Conservation (phyloP, 2,888 invertebrate genomes). For the Limnephilus auricula region DNA sequence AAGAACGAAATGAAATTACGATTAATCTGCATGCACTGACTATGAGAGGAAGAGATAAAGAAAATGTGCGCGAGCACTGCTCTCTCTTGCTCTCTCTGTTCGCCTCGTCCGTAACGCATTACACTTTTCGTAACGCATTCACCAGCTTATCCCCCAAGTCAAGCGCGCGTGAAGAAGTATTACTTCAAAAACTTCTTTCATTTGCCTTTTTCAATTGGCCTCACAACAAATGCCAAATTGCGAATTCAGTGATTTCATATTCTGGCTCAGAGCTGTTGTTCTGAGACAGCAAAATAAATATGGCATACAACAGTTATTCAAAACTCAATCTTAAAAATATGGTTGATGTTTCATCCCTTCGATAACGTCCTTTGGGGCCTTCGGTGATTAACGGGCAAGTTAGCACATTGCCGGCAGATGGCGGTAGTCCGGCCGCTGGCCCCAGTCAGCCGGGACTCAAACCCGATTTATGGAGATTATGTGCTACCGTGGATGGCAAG, state of each 20-base stretch:
- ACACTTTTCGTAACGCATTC: too few species aligned
- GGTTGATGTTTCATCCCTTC: constrained; percentile 15
- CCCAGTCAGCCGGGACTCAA: constrained; percentile 54
- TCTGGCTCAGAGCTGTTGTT: not conserved
- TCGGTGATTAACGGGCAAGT: constrained; percentile 65
- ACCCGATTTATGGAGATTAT: constrained; percentile 65
- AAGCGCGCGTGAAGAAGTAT: too few species aligned
- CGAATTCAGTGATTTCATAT: not conserved
- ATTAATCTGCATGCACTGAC: too few species aligned
- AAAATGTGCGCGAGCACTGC: too few species aligned
- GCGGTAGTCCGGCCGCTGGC: constrained; percentile 42
- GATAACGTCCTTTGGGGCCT: not conserved
- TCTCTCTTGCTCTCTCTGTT: too few species aligned
- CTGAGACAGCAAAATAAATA: not conserved
- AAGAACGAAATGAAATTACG: too few species aligned
- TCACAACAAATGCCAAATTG: not conserved
- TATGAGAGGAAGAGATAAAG: too few species aligned
- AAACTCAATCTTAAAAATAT: not conserved
- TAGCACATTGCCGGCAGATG: constrained; percentile 64
- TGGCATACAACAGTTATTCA: not conserved
- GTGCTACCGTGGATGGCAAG: constrained; percentile 45
- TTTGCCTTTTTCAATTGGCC: too few species aligned
- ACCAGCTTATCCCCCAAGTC: too few species aligned
- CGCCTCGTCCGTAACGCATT: too few species aligned
- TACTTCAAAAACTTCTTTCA: too few species aligned